Conservation (phyloP, 1,140 invertebrate genomes). For the Hydropsyche tenuis region DNA sequence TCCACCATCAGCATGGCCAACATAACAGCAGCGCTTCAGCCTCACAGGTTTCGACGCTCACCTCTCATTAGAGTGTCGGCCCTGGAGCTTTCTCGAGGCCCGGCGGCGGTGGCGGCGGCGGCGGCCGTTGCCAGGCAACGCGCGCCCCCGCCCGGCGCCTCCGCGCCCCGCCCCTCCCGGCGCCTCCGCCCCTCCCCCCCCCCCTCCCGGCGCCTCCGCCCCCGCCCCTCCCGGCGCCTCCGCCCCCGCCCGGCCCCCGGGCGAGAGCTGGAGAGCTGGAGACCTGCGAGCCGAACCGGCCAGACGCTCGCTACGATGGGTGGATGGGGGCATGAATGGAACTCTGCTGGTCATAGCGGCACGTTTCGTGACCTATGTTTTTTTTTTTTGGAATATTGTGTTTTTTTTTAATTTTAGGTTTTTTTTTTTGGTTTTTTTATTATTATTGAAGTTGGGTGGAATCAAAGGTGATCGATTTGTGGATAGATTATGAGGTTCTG, state of each 20-base stretch:
- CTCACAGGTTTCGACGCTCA: not conserved
- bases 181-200: constrained; percentile 54
- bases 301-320: constrained; percentile 41
- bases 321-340: constrained; percentile 43
- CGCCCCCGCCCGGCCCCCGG: constrained; percentile 52
- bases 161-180: constrained; percentile 54
- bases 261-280: constrained; percentile 52
- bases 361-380: not conserved
- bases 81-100: constrained; percentile 17
- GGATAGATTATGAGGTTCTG: too few species aligned
- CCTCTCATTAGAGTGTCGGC: constrained; percentile 19
- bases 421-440: too few species aligned
- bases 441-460: too few species aligned
- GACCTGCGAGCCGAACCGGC: constrained; percentile 51
- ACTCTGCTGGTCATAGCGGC: too few species aligned
- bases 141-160: constrained; percentile 49
- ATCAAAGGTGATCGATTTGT: too few species aligned
- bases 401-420: too few species aligned
- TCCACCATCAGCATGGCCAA: too few species aligned
- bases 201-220: constrained; percentile 51
- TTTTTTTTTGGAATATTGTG: too few species aligned
- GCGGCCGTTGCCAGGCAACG: constrained; percentile 48
- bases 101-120: constrained; percentile 34
- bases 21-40: too few species aligned
- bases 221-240: constrained; percentile 56